Conservation (phyloP, 2,888 invertebrate species). For the Brachyptera risi region DNA sequence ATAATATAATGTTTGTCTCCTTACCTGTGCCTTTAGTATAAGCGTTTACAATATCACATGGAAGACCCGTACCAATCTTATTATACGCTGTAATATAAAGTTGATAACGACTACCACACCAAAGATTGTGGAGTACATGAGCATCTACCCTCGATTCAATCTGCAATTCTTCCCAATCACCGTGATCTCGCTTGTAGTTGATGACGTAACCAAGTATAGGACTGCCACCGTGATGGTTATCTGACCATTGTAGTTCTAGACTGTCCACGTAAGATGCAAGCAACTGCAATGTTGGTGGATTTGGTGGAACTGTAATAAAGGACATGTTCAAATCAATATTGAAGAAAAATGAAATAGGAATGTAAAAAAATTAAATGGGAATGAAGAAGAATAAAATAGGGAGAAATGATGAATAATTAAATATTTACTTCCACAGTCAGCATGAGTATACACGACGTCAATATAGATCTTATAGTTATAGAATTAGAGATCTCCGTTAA, state of each 20-base stretch:
- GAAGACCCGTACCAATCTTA: conserved; percentile 82
- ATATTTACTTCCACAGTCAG: no score
- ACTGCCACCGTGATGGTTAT: conserved; percentile 77
- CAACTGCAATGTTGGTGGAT: conserved; percentile 75
- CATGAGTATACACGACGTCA: no score
- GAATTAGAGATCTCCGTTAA: no score
- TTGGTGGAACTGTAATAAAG: conserved; percentile 80
- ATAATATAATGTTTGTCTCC: conserved; percentile 27
- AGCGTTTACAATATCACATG: conserved; percentile 83
- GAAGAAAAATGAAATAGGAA: no score
- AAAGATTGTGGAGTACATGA: conserved; percentile 73
- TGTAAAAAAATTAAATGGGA: no score
- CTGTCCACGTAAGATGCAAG: conserved; percentile 80
- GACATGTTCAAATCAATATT: no score
- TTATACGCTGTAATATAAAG: conserved; percentile 88
- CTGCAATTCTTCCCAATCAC: conserved; percentile 88
- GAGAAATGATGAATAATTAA: no score
- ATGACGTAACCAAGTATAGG: conserved; percentile 78
- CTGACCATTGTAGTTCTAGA: conserved; percentile 75
- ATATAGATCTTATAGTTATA: no score
- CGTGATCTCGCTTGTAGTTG: conserved; percentile 84
- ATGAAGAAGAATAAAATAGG: no score
- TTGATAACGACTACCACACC: conserved; percentile 86
- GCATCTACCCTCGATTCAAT: conserved; percentile 77
- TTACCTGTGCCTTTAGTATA: conserved; percentile 75